A percentile compares a stretch with the other conserved stretches of the same genome.
These are phyloP conservation scores for Aix galericulata DNA, from an alignment of 2,113 vertebrate genomes.

Conservation along the genomic window DNA sequence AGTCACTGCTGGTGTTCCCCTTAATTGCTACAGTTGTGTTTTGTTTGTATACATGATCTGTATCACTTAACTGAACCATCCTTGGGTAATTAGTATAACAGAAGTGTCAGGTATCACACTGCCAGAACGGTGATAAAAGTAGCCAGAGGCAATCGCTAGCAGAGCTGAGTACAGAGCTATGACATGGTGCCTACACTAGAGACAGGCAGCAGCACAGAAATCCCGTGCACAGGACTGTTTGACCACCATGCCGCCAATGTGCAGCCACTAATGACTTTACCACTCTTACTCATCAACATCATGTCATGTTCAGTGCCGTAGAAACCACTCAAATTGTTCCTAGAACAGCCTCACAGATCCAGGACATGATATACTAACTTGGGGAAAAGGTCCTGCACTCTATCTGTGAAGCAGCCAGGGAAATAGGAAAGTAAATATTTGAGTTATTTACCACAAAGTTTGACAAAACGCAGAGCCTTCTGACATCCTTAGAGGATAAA, in stretches of 20 bases:
- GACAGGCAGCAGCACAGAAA: not conserved
- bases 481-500: constrained; percentile 42
- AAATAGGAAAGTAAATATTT: constrained; percentile 57
- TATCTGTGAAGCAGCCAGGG: constrained; percentile 33
- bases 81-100: not conserved
- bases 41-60: not conserved
- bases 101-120: not conserved
- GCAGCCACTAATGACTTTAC: constrained; percentile 1
- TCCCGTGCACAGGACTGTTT: not conserved
- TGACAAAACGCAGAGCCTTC: constrained; percentile 61
- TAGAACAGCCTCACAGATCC: not conserved
- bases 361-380: constrained; percentile 38
- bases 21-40: not conserved
- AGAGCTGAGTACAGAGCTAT: not conserved
- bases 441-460: constrained; percentile 56
- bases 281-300: not conserved
- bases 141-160: not conserved
- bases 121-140: not conserved
- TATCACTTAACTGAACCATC: fast-evolving
- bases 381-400: constrained; percentile 46
- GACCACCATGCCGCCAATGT: not conserved
- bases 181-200: not conserved
- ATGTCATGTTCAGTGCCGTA: not conserved
- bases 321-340: constrained; percentile 7
- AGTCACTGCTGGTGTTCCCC: not conserved